Conservation (phyloP, 2,797 vertebrate genomes). For the Cygnus olor region DNA sequence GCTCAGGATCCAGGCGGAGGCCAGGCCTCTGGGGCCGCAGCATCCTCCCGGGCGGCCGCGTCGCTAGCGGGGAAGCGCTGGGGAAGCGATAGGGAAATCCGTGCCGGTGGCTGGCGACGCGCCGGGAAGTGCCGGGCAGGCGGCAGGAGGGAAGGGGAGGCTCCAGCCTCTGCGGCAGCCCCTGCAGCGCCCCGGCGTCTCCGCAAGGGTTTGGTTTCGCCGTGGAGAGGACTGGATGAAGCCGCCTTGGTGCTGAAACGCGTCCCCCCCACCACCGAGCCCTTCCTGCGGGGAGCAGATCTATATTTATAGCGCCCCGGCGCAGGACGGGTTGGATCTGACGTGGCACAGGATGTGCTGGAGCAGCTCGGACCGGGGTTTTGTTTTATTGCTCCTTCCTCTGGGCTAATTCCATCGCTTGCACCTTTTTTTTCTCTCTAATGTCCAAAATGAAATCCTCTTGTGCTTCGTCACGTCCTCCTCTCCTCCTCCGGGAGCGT, state of each 20-base stretch:
- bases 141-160: not conserved
- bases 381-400: not conserved
- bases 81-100: not conserved
- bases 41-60: not conserved
- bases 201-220: not conserved
- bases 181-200: not conserved
- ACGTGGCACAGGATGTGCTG: not conserved
- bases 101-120: not conserved
- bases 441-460: not conserved
- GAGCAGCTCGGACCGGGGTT: not conserved
- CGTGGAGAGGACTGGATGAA: not conserved
- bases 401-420: not conserved
- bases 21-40: not conserved
- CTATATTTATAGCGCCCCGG: not conserved
- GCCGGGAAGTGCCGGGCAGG: not conserved
- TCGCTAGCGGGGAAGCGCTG: not conserved
- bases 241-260: not conserved
- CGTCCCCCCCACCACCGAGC: not conserved
- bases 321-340: not conserved
- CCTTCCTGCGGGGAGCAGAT: not conserved
- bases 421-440: not conserved
- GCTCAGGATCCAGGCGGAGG: not conserved
- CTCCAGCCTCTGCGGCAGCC: not conserved
- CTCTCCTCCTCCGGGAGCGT: not conserved
- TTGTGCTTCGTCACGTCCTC: rapidly evolving